Evolutionary conservation across 2,888 invertebrate species (phyloP), one percentile per base, ranked within the genome.

Genomic region (Pammene fasciana): DNA sequence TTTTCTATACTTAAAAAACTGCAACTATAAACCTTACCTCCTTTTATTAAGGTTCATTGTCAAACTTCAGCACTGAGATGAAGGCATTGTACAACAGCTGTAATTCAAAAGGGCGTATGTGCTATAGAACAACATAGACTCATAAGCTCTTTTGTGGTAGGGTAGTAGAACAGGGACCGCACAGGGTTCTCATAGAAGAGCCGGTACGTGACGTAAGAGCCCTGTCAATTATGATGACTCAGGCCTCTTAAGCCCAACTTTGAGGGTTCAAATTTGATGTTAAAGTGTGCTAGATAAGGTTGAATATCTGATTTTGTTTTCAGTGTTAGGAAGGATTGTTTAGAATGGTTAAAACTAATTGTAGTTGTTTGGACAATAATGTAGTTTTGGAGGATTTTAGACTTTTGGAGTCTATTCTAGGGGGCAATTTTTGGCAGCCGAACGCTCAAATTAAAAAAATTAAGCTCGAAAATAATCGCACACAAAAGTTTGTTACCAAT

Each of bases 181-280:
- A 57, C 55, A 50, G 56, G 36, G 57, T 41, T 5, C 62, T 26
- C 18, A n/a, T 52, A 10, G 41, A 26, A 68, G 68, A 57, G 68
- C 64, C 52, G 52, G 50, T 65, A 65, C 68, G 68, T 68, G 68
- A 68, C 68, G 36, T 57, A 57, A 68, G 64, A 45, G 59, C 56
- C 36, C 43, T 64, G 68, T 65, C 64, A 67, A 60, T 64, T 62
- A 68, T 64, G 68, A 68, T 50, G 68, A 68, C 56, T 68, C 56
- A 45, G 50, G 36, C n/a, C 45, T 16, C 55, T 56, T 45, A 9
- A 14, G n/a, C 13, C 8, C 14, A 34, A n/a, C 52, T 13, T 52
- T 1, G 16, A 13, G 0, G 9, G 9, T 18, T 14, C 46, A 0
- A 65, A 65, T 36, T 65, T 65, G 34, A 55, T 6, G 8, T 43